Base-by-base conservation (phyloP, 2,888 invertebrate genomes). In the Cheilosia vulpina region DNA sequence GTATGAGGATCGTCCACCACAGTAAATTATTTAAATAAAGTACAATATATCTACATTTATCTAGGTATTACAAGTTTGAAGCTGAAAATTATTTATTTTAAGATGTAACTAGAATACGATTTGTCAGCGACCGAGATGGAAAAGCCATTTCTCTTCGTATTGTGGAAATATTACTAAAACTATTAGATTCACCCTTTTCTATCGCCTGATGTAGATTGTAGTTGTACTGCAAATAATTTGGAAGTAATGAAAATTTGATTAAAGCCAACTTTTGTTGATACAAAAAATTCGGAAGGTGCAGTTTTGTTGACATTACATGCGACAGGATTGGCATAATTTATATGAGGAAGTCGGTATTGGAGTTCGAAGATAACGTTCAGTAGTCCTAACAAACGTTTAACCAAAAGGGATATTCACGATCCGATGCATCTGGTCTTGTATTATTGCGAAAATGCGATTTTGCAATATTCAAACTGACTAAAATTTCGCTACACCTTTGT, bases 1-100 rank as follows among this genome's bases (percentile, higher is more conserved):
- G 45, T 63, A 38, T 63, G 68, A 84, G 69, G 75, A 71, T 84
- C 84, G 71, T 75, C 75, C 84, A 84, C 84, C 84, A 66, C 38
- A 66, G 47, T 60, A 68, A 69, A 55, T 31, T 31, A 11, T 11
- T 31, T 31, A 55, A 9, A 17, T 19, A 4, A 31, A 9, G 15
- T n/a, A 31, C 31, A 31, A 9, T 31, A 1, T 9, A 31, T 9
- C 31, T 31, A 31, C 31, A 31, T 27, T 27, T 27, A 27, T 31
- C 31, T 31, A 31, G 7, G n/a, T 24, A 15, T 60, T 13, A 11
- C 43, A 62, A 65, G 15, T 9, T 21, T 38, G 7, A 58, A 71
- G 31, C 58, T 58, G 71, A 13, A 47, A 47, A 57, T 2, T 57
- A 43, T 57, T 27, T 21, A 43, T 27, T 50, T 53, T 31, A 31